Evolutionary conservation across 2,888 invertebrate species (phyloP), one percentile per base, ranked within the genome.

Genomic region (Orchesellides sinensis): DNA sequence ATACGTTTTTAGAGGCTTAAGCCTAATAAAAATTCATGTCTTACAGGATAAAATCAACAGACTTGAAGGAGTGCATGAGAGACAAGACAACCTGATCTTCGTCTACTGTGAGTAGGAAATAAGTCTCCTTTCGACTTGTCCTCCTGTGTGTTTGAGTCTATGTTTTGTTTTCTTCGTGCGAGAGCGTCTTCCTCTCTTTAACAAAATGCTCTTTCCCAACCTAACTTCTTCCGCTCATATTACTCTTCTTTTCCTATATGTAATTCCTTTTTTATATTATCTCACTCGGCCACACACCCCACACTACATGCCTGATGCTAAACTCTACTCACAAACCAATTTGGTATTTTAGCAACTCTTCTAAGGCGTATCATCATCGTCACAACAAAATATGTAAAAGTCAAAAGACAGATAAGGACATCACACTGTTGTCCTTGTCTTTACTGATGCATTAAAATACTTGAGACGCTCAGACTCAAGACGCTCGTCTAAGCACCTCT

Each of bases 11-110:
- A 45, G 59, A 56, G 59, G 72, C 49, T 63, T 63, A 63, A 49
- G 63, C 45, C 61, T 73, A 32, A 73, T 73, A 61, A 73, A 73
- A 73, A 73, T 73, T 73, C 73, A 73, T 73, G 73, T 63, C 52
- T 40, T 63, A 32, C 21, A 19, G 73, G 47, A 61, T 63, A 49
- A 72, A 59, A 59, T 45, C 40, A 45, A 45, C 59, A 35, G 21
- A 32, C 54, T 23, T 54, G 40, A 56, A 69, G 23, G 54, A 68
- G 21, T 40, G 6, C 5, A 32, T 17, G 69, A 59, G 27, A 45
- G 59, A 23, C 29, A 27, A 35, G 21, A 19, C 27, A 40, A 45
- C 59, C 10, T 72, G 70, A 40, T 70, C 70, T 17, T 29, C 70
- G 35, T 70, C 47, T 49, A 27, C 29, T 35, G 35, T 5, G 35